A percentile compares a stretch with the other conserved stretches of the same genome.
Conservation (phyloP, 2,888 invertebrate species). For the Argyresthia albistria region DNA sequence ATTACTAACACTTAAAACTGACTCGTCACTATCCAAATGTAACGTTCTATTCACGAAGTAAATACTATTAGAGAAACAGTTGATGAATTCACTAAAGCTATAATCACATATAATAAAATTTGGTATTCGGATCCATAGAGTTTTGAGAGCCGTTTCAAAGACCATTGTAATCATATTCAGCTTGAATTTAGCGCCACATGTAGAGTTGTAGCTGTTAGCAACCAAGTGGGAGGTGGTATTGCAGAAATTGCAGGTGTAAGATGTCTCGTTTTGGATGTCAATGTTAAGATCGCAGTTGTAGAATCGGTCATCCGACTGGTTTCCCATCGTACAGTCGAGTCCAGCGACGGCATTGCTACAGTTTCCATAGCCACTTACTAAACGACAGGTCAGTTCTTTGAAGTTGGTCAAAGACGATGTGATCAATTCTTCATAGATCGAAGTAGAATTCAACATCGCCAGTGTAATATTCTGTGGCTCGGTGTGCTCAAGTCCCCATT, state of each 20-base stretch:
- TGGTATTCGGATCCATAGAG: slow-evolving; percentile 51
- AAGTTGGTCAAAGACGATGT: slow-evolving; percentile 15
- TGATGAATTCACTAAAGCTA: slow-evolving; percentile 42
- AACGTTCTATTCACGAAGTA: slow-evolving; percentile 40
- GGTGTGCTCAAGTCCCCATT: slow-evolving; percentile 1
- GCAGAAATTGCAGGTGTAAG: slow-evolving; percentile 42
- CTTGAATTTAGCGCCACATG: slow-evolving; percentile 53
- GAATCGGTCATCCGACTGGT: slow-evolving; percentile 10
- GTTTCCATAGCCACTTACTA: slow-evolving; percentile 25
- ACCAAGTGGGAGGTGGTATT: slow-evolving; percentile 29
- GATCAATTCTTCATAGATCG: slow-evolving; percentile 4
- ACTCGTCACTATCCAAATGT: slow-evolving; percentile 26
- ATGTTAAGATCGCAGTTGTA: slow-evolving; percentile 41
- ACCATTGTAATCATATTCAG: slow-evolving; percentile 45
- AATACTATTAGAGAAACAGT: slow-evolving; percentile 35
- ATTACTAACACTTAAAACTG: slow-evolving; percentile 13
- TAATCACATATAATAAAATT: slow-evolving; percentile 21
- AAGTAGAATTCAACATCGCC: slow-evolving; percentile 10
- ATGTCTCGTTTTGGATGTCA: slow-evolving; percentile 60
- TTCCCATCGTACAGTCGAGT: slow-evolving; percentile 33
- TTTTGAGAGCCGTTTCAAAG: slow-evolving; percentile 55
- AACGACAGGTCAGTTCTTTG: slow-evolving; percentile 48
- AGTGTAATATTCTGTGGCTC: neutral
- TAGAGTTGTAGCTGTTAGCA: slow-evolving; percentile 36
- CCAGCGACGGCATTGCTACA: slow-evolving; percentile 19